Conservation (phyloP, 2,113 vertebrate species). For the Potamarius usumacintae region DNA sequence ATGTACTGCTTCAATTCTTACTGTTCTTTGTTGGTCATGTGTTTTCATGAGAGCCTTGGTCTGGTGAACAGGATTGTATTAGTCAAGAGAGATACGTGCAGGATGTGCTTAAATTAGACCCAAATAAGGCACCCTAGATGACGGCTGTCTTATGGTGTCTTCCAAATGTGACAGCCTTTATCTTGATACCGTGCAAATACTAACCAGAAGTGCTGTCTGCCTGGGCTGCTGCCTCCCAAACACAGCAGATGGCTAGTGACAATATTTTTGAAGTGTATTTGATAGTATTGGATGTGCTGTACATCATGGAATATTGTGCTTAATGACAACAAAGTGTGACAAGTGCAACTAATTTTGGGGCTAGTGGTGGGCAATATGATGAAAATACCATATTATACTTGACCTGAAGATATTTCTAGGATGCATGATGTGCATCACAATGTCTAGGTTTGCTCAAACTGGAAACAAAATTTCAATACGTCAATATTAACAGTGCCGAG, state of each 20-base stretch:
- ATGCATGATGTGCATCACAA: not conserved
- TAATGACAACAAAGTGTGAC: not conserved
- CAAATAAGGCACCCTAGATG: slow-evolving; percentile 1
- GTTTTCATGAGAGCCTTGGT: not conserved
- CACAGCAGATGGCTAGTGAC: slow-evolving; percentile 12
- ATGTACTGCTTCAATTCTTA: not conserved
- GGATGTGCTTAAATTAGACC: not conserved
- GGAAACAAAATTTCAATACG: not conserved
- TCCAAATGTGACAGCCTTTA: not conserved
- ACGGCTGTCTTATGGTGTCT: slow-evolving; percentile 2
- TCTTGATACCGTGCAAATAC: slow-evolving; percentile 17
- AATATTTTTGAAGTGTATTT: not conserved
- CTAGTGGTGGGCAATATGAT: not conserved
- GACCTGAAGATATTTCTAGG: not conserved
- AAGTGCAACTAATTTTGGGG: not conserved
- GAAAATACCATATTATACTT: not conserved
- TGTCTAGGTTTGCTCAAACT: not conserved
- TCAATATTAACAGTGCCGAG: not conserved
- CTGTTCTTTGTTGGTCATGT: slow-evolving; percentile 1
- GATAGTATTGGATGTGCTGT: not conserved
- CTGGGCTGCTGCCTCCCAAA: not conserved
- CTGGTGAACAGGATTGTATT: not conserved
- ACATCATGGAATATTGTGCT: not conserved
- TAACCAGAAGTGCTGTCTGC: slow-evolving; percentile 8
- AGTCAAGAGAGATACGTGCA: not conserved